A percentile compares a stretch with the other conserved stretches of the same genome.
These are phyloP conservation scores for Petrolisthes manimaculis DNA, from an alignment of 2,888 invertebrate genomes.

Conservation along the genomic window DNA sequence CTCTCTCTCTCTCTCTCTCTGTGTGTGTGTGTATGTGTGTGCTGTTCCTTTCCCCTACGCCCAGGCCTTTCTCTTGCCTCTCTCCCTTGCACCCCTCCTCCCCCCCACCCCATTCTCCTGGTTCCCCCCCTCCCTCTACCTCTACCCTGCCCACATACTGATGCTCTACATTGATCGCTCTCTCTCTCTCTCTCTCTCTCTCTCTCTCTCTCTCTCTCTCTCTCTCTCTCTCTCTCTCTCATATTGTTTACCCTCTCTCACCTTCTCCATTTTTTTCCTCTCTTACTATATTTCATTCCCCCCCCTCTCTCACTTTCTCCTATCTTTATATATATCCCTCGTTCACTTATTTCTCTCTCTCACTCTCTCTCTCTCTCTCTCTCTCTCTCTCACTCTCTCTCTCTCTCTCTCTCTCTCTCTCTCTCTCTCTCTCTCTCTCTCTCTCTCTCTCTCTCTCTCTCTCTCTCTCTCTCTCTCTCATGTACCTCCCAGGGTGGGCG, in stretches of 20 bases:
- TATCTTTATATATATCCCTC: background rate
- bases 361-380: background rate
- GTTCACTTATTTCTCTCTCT: background rate
- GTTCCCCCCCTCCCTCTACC: background rate
- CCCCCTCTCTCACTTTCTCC: background rate
- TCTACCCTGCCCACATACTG: background rate
- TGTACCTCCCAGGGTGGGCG: background rate
- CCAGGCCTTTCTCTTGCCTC: background rate
- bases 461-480: conserved; percentile 1
- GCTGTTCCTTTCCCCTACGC: background rate
- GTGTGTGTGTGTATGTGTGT: background rate
- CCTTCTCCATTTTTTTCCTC: background rate
- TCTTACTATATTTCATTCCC: background rate
- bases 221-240: background rate
- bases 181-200: conserved; percentile 1
- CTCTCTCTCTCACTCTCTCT: background rate
- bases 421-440: conserved; percentile 15
- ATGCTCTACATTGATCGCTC: background rate
- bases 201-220: background rate
- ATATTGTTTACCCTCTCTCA: background rate
- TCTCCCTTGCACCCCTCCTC: background rate
- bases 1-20: background rate
- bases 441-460: conserved; percentile 15
- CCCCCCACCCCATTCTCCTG: background rate
- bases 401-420: background rate